phyloP scores from a whole-genome alignment of 2,797 vertebrate genomes.

The Amniataba percoides region DNA sequence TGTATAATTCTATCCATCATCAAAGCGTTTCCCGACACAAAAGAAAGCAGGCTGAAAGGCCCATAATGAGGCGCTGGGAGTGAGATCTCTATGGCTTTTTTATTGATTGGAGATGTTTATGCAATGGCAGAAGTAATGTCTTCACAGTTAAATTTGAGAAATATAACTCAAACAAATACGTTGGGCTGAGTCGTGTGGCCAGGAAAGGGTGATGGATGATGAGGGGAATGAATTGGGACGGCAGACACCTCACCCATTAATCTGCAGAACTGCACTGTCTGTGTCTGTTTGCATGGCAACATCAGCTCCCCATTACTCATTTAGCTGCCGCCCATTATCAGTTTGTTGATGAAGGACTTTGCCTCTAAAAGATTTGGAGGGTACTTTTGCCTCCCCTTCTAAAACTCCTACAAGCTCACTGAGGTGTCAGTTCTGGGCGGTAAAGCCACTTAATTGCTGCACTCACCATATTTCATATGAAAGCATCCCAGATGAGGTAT shows the following conservation, averaged over 20 bases:
- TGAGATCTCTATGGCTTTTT: slow-evolving; percentile 43
- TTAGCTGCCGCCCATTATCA: slow-evolving; percentile 75
- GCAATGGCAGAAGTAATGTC: slow-evolving; percentile 53
- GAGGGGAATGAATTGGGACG: slow-evolving; percentile 63
- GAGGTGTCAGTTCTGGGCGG: slow-evolving; percentile 54
- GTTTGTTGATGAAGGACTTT: slow-evolving; percentile 75
- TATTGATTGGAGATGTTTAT: slow-evolving; percentile 70
- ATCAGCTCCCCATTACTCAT: slow-evolving; percentile 75
- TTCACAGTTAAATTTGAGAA: slow-evolving; percentile 64
- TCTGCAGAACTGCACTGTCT: slow-evolving; percentile 73
- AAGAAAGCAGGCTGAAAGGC: slow-evolving; percentile 49
- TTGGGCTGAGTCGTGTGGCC: slow-evolving; percentile 54
- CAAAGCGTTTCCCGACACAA: slow-evolving; percentile 45
- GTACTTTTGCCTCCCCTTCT: slow-evolving; percentile 63
- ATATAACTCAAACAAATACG: slow-evolving; percentile 70
- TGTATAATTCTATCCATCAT: slow-evolving; percentile 61
- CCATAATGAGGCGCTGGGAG: slow-evolving; percentile 52
- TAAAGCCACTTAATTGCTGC: slow-evolving; percentile 66
- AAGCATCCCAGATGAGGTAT: slow-evolving; percentile 37
- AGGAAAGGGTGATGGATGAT: slow-evolving; percentile 76
- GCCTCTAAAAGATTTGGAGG: slow-evolving; percentile 70
- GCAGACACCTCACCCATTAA: slow-evolving; percentile 79
- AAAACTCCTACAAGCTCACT: slow-evolving; percentile 60
- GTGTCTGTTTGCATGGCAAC: slow-evolving; percentile 80
- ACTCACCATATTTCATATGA: slow-evolving; percentile 59